Conservation (phyloP, 35 echinoderm and acorn worm genomes). For the Amphiura filiformis region DNA sequence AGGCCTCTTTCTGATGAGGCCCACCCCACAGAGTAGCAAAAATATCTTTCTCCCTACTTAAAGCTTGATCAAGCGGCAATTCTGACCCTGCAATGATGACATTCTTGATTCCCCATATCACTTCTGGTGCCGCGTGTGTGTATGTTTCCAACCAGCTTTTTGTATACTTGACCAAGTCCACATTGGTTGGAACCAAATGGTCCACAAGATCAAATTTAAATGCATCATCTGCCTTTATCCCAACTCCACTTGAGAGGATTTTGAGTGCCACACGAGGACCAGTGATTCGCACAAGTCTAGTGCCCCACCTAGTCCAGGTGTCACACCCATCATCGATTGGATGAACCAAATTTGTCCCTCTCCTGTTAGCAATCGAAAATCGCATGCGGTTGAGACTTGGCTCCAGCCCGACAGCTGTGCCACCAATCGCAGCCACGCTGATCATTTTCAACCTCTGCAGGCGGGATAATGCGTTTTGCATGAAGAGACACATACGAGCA, state of each 20-base stretch:
- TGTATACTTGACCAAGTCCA: constrained; percentile 37
- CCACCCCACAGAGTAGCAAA: constrained; percentile 71
- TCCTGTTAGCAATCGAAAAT: constrained; percentile 73
- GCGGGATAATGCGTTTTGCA: constrained; percentile 77
- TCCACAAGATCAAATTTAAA: constrained; percentile 50
- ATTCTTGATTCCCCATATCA: constrained; percentile 71
- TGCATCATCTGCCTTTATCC: constrained; percentile 34
- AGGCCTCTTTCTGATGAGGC: constrained; percentile 16
- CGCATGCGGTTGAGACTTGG: constrained; percentile 81
- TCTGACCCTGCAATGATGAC: constrained; percentile 69
- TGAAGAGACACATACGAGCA: constrained; percentile 84
- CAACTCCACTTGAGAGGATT: constrained; percentile 46
- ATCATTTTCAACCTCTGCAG: constrained; percentile 66
- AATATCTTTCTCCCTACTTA: constrained; percentile 77
- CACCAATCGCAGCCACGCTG: constrained; percentile 70
- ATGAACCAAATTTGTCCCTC: constrained; percentile 55
- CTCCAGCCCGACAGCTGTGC: constrained; percentile 72
- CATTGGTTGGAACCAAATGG: constrained; percentile 26
- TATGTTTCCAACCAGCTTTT: constrained; percentile 66
- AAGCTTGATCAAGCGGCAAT: constrained; percentile 69
- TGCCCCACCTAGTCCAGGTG: constrained; percentile 84
- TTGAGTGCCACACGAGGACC: constrained; percentile 74
- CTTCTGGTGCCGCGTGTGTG: constrained; percentile 38
- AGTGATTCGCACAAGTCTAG: constrained; percentile 72
- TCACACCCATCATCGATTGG: constrained; percentile 74